Percentiles rank a stretch among this genome's conserved stretches.
phyloP scores from a whole-genome alignment of 2,113 vertebrate genomes.

The Anas platyrhynchos region DNA sequence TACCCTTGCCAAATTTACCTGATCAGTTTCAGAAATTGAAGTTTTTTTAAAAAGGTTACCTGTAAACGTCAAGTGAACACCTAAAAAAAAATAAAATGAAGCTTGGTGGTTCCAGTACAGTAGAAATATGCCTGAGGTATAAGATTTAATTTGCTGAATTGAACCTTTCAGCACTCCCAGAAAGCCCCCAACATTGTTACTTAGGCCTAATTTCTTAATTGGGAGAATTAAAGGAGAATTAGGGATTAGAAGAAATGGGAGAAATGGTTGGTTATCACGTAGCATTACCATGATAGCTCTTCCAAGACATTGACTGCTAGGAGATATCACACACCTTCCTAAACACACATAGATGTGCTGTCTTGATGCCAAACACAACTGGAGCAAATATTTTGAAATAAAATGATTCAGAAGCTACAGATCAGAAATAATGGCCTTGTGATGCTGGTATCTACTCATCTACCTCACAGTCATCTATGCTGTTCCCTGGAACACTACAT shows the following conservation, averaged over 20 bases:
- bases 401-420: neutral
- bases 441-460: neutral
- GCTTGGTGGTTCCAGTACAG: neutral
- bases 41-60: neutral
- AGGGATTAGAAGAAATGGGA: neutral
- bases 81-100: neutral
- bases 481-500: neutral
- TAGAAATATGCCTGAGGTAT: neutral
- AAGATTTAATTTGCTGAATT: neutral
- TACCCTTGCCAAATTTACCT: neutral
- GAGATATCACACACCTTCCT: neutral
- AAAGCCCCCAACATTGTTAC: neutral
- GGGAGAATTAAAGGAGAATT: too few species aligned
- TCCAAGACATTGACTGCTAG: neutral
- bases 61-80: neutral
- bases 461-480: neutral
- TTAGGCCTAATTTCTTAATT: neutral
- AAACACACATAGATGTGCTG: neutral
- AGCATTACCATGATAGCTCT: neutral
- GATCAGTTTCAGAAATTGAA: neutral
- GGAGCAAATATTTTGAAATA: neutral
- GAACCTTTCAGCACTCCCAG: neutral
- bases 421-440: neutral
- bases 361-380: neutral
- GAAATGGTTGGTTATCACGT: accelerated